A percentile compares a stretch with the other conserved stretches of the same genome.
These are phyloP conservation scores for Asbolus verrucosus DNA, from an alignment of 1,140 invertebrate species.

Conservation along the genomic window DNA sequence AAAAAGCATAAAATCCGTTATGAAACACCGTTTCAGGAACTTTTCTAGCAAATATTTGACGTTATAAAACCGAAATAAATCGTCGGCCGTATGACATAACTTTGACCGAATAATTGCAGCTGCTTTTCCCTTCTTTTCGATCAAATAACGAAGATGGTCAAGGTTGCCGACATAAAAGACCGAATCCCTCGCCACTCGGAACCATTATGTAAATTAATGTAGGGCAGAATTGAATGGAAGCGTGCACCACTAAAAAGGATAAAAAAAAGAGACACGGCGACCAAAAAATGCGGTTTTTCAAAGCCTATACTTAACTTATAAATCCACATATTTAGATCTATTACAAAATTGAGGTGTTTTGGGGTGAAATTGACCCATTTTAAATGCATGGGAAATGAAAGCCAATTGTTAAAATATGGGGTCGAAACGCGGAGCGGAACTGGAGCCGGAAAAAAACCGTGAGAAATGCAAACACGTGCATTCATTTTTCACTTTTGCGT, in stretches of 20 bases:
- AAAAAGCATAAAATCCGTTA: constrained; percentile 43
- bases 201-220: constrained; percentile 44
- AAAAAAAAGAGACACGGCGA: constrained; percentile 15
- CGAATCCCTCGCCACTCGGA: constrained; percentile 15
- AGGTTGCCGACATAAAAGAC: neutral
- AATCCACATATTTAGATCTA: constrained; percentile 22
- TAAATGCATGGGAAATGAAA: constrained; percentile 14
- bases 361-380: constrained; percentile 40
- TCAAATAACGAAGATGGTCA: constrained; percentile 27
- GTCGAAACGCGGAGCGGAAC: neutral
- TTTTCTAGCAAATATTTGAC: constrained; percentile 20
- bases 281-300: constrained; percentile 19
- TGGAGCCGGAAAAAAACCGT: constrained; percentile 10
- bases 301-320: constrained; percentile 42
- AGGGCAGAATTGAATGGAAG: constrained; percentile 41
- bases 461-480: constrained; percentile 39
- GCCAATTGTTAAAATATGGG: neutral
- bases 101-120: constrained; percentile 43
- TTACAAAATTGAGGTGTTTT: constrained; percentile 35
- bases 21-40: constrained; percentile 18
- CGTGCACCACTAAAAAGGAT: constrained; percentile 33
- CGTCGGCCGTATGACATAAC: too few relatives aligned
- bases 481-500: constrained; percentile 1
- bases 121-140: constrained; percentile 13
- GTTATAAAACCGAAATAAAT: constrained; percentile 7